phyloP scores from a whole-genome alignment of 2,888 invertebrate genomes.

The Dendrolimus houi region DNA sequence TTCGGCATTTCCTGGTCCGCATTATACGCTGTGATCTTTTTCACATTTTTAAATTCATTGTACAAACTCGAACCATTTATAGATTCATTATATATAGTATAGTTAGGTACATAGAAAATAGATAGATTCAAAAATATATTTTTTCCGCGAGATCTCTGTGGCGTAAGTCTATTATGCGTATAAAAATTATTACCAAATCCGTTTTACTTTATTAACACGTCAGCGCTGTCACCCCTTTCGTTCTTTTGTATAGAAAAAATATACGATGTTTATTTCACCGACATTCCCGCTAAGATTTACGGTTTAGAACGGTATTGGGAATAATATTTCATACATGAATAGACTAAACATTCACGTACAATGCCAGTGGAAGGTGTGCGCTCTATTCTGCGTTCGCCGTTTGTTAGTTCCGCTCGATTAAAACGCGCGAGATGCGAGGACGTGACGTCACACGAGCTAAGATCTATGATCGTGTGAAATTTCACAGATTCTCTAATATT shows the following conservation, averaged over 20 bases:
- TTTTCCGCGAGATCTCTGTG: too few relatives aligned
- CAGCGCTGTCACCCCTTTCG: not conserved
- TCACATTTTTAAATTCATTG: too few relatives aligned
- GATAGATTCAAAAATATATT: too few relatives aligned
- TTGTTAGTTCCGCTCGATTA: slow-evolving; percentile 14
- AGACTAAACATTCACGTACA: slow-evolving; percentile 18
- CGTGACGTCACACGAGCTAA: slow-evolving; percentile 14
- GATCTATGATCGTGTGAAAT: slow-evolving; percentile 9
- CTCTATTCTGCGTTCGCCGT: slow-evolving; percentile 1
- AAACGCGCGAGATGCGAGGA: slow-evolving; percentile 10
- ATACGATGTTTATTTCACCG: not conserved
- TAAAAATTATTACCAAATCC: too few relatives aligned
- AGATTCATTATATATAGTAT: too few relatives aligned
- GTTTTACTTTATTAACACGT: not conserved
- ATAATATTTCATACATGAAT: slow-evolving; percentile 29
- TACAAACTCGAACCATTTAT: too few relatives aligned
- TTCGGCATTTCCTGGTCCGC: too few relatives aligned
- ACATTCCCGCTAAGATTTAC: slow-evolving; percentile 1
- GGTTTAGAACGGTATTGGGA: slow-evolving; percentile 10
- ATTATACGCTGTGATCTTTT: too few relatives aligned
- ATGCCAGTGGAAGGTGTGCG: slow-evolving; percentile 12
- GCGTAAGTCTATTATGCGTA: too few relatives aligned
- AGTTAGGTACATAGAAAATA: too few relatives aligned
- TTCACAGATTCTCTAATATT: not conserved
- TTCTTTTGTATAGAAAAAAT: not conserved